Conservation (phyloP, 2,113 vertebrate genomes). For the Capricornis sumatraensis region DNA sequence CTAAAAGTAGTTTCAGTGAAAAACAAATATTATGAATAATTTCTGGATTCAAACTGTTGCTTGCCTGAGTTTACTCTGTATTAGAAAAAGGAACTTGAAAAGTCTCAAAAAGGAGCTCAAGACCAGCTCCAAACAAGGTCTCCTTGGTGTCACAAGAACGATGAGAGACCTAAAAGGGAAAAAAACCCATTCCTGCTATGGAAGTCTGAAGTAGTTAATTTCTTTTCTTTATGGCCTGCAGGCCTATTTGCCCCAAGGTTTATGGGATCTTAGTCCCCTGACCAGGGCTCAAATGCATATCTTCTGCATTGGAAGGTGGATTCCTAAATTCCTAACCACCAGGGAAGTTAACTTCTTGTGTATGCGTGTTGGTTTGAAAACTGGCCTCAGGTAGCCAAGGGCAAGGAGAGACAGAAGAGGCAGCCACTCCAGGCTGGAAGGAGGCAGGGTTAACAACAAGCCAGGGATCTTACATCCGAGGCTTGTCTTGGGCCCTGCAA, state of each 20-base stretch:
- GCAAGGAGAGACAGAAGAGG: not conserved
- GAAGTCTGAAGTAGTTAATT: not conserved
- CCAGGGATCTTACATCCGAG: not conserved
- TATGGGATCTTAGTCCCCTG: not conserved
- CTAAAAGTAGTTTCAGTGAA: not conserved
- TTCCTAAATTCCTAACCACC: not conserved
- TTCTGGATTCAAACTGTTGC: not conserved
- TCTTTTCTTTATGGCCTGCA: not conserved
- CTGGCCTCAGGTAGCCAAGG: not conserved
- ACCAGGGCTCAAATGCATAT: not conserved
- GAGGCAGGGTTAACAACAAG: not conserved
- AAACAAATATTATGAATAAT: not conserved
- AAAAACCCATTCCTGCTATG: rapidly evolving
- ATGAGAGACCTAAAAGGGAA: not conserved
- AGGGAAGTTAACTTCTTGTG: not conserved
- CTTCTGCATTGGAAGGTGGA: not conserved
- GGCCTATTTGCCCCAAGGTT: not conserved
- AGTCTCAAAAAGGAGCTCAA: not conserved
- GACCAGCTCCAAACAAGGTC: not conserved
- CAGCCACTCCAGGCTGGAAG: not conserved
- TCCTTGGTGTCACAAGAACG: not conserved
- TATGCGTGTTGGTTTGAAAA: not conserved
- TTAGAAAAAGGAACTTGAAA: not conserved
- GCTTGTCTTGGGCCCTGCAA: not conserved
- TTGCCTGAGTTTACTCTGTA: not conserved